phyloP scores from a whole-genome alignment of 2,113 vertebrate genomes.

The Erythrocercus mccallii region DNA sequence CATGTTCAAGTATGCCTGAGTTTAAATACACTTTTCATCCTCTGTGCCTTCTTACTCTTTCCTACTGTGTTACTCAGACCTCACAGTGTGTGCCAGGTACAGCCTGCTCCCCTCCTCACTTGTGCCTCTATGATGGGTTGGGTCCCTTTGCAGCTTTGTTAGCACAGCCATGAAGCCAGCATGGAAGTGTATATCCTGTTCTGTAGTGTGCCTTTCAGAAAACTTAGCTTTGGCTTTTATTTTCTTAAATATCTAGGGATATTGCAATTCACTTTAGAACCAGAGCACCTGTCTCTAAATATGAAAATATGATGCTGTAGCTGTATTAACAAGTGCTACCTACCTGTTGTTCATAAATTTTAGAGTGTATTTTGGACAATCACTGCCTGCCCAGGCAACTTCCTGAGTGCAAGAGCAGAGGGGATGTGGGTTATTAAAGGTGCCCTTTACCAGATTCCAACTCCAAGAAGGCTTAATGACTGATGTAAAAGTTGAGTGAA shows the following conservation, averaged over 20 bases:
- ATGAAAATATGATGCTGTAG: not conserved
- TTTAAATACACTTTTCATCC: not conserved
- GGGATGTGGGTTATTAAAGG: not conserved
- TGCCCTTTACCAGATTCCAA: not conserved
- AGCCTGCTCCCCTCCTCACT: not conserved
- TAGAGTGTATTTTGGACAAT: not conserved
- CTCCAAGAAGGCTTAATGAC: not conserved
- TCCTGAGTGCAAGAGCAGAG: not conserved
- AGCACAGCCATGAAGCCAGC: not conserved
- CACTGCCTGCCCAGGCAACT: not conserved
- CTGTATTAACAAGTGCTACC: not conserved
- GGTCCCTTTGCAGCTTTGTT: not conserved
- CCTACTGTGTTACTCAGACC: not conserved
- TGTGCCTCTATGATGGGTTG: not conserved
- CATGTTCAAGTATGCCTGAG: not conserved
- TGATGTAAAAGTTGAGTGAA: not conserved
- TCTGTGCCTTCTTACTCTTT: constrained; percentile 2
- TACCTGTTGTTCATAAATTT: not conserved
- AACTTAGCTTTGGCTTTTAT: not conserved
- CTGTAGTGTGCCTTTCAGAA: not conserved
- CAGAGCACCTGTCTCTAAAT: not conserved
- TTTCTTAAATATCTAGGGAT: not conserved
- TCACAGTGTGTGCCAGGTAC: not conserved
- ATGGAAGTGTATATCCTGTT: not conserved
- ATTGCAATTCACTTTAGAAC: not conserved